A percentile compares a stretch with the other conserved stretches of the same genome.
These are phyloP conservation scores for Hucho hucho DNA, from an alignment of 2,113 vertebrate genomes.

Conservation along the genomic window DNA sequence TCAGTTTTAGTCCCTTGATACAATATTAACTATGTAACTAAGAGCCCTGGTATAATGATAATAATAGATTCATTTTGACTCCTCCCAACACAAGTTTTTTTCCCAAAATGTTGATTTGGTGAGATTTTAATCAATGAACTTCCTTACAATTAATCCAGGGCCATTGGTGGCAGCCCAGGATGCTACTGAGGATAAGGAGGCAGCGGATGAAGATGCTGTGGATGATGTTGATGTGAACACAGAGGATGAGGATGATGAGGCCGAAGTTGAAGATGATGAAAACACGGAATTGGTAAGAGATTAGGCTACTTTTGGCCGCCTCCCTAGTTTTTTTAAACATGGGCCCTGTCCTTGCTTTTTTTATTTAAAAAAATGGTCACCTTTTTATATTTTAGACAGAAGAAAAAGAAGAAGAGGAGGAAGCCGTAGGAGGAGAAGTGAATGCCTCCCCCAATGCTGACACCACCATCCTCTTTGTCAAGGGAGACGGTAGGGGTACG, in stretches of 20 bases:
- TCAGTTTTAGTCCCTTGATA: too few species aligned
- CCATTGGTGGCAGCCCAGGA: conserved; percentile 83
- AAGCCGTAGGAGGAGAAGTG: conserved; percentile 86
- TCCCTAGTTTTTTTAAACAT: not conserved
- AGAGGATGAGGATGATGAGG: conserved; percentile 97
- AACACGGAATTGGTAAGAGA: conserved; percentile 86
- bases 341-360: too few species aligned
- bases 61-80: too few species aligned
- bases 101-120: too few species aligned
- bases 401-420: conserved; percentile 89
- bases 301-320: not conserved
- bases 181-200: conserved; percentile 94
- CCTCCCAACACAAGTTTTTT: too few species aligned
- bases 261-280: conserved; percentile 96
- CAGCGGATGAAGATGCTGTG: conserved; percentile 83
- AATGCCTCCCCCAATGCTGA: conserved; percentile 95
- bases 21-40: too few species aligned
- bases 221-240: conserved; percentile 85
- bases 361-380: too few species aligned
- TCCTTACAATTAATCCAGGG: conserved; percentile 40
- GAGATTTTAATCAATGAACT: too few species aligned
- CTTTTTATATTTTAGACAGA: conserved; percentile 78
- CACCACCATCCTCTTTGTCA: conserved; percentile 96
- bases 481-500: conserved; percentile 86
- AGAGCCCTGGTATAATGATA: too few species aligned